phyloP scores from a whole-genome alignment of 2,113 vertebrate species.

The Elachura formosa region DNA sequence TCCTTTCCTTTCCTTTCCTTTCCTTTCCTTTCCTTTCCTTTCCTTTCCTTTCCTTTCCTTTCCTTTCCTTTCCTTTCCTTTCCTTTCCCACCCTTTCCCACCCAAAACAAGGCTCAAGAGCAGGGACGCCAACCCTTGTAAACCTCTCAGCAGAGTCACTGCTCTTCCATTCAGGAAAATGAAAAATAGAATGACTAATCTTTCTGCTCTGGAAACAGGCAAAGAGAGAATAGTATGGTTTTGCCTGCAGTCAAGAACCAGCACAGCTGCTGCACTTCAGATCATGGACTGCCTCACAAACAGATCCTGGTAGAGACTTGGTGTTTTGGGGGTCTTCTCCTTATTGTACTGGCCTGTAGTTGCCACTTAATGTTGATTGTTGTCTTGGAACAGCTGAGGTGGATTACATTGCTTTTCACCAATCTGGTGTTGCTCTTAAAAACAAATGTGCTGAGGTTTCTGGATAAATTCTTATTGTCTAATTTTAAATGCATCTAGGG shows the following conservation, averaged over 20 bases:
- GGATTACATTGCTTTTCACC: not conserved
- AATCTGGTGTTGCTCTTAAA: not conserved
- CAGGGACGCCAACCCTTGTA: not conserved
- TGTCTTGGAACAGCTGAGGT: not conserved
- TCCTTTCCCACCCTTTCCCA: not conserved
- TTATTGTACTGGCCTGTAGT: not conserved
- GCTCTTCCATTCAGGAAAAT: not conserved
- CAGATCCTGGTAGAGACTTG: not conserved
- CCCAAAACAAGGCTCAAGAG: not conserved
- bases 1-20: too few relatives aligned
- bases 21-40: too few relatives aligned
- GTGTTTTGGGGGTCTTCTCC: not conserved
- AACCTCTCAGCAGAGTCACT: not conserved
- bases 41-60: too few relatives aligned
- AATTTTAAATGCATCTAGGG: not conserved
- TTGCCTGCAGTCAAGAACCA: not conserved
- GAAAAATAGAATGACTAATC: not conserved
- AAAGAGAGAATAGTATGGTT: not conserved
- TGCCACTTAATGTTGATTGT: not conserved
- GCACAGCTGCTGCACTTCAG: not conserved
- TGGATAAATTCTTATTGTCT: not conserved
- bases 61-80: too few relatives aligned
- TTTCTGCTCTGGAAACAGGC: not conserved
- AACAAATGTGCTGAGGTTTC: not conserved
- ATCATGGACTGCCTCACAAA: not conserved